Evolutionary conservation across 1,140 invertebrate genomes (phyloP), one percentile per base, ranked within the genome.

Genomic region (Muscidifurax raptorellus): DNA sequence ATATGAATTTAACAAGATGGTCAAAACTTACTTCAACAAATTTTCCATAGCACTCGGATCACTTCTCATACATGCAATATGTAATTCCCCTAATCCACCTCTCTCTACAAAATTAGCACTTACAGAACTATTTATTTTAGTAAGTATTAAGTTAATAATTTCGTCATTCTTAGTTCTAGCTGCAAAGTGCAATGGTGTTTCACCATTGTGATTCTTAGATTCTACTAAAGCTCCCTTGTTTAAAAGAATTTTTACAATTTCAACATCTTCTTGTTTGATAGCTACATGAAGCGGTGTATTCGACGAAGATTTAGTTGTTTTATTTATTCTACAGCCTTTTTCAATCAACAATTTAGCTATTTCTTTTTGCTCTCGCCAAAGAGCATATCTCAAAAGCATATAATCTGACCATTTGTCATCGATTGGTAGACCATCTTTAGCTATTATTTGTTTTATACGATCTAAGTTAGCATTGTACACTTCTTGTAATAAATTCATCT

Each of bases 101-200:
- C 30, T 32, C 28, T 59, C 15, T 15, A 64, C 30, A 32, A 78
- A 32, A 64, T 78, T 52, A 64, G 13, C 5, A 64, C 18, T n/a
- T 9, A 64, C n/a, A 28, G 27, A 32, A 32, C 30, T 32, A 32
- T 32, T 66, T 59, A 78, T 32, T 64, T 59, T 18, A 2, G 47
- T 32, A 10, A 78, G 18, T 22, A 78, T 59, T 12, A 78, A 22
- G 22, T 78, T 30, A 64, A 78, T 59, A 22, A 78, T 78, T 22
- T 30, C 27, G 15, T 59, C 47, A 66, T 78, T 78, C 30, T 36
- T 78, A 30, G 47, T 30, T 78, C 66, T 78, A 47, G 71, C 72
- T 40, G 80, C 71, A 66, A 82, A 82, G 25, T 82, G 71, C n/a
- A 82, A 75, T 36, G 71, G 28, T 15, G 47, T 74, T 27, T 64